phyloP scores from a whole-genome alignment of 2,888 invertebrate genomes.

The Tenthredo distinguenda region DNA sequence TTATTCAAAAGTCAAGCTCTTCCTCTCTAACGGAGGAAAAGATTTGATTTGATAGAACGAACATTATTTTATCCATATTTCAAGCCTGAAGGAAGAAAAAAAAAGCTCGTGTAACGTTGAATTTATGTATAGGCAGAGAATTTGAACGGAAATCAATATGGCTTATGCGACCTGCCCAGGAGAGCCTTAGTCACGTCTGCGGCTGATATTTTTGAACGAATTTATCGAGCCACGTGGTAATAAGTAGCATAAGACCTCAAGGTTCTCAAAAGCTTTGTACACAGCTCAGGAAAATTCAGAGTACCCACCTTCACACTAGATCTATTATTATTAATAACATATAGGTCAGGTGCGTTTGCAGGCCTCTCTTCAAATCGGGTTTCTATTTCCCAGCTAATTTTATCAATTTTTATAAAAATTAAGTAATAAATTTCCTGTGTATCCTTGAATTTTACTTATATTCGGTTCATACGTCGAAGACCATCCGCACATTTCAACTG shows the following conservation, averaged over 20 bases:
- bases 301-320: background rate
- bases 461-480: too few species aligned
- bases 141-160: background rate
- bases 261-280: slow-evolving; percentile 4
- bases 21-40: background rate
- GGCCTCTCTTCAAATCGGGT: background rate
- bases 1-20: background rate
- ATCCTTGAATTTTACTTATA: background rate
- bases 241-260: slow-evolving; percentile 1
- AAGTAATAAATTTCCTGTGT: background rate
- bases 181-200: background rate
- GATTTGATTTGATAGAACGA: background rate
- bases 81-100: background rate
- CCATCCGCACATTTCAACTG: background rate
- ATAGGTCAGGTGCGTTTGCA: background rate
- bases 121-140: background rate
- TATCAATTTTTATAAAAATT: background rate
- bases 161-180: background rate
- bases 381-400: background rate
- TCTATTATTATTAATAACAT: background rate
- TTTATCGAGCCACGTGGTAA: background rate
- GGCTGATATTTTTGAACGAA: background rate
- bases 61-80: background rate
- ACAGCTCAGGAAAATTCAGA: background rate
- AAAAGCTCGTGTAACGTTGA: background rate